Evolutionary conservation across 1,140 invertebrate species (phyloP).

Genomic region (Cydia strobilella): DNA sequence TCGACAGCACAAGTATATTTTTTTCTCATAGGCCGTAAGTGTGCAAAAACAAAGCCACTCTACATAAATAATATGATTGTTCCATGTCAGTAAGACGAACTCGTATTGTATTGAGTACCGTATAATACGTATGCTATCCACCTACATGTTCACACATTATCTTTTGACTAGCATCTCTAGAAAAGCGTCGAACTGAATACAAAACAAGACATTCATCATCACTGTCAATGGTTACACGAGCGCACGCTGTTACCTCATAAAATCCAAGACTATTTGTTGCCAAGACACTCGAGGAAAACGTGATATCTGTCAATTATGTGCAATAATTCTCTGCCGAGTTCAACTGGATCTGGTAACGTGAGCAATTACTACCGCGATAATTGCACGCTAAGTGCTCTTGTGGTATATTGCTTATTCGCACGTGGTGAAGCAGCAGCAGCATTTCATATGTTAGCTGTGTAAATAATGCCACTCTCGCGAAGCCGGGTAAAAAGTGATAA

Average conservation of each 20-base stretch:
- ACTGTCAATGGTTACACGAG: constrained; percentile 3
- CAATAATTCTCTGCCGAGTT: constrained; percentile 17
- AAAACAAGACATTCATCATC: constrained; percentile 27
- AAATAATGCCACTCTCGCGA: neutral
- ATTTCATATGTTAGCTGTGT: neutral
- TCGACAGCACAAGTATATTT: neutral
- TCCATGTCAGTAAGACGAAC: constrained; percentile 26
- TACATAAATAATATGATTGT: constrained; percentile 24
- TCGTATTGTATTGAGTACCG: constrained; percentile 20
- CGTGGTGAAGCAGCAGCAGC: neutral
- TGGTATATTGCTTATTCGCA: constrained; percentile 5
- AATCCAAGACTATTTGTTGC: constrained; percentile 14
- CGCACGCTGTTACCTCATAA: constrained; percentile 10
- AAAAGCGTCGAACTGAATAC: constrained; percentile 1
- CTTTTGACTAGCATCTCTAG: constrained; percentile 17
- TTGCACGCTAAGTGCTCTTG: neutral
- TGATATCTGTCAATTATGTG: constrained; percentile 23
- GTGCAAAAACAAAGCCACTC: constrained; percentile 14
- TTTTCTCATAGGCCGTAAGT: neutral
- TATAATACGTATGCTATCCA: constrained; percentile 19
- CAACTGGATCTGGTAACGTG: constrained; percentile 9
- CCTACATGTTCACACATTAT: constrained; percentile 22
- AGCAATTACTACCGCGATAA: constrained; percentile 17
- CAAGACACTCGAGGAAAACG: constrained; percentile 26
- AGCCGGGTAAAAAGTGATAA: neutral